These are phyloP conservation scores for Coptodon rendalli DNA, from an alignment of 2,113 vertebrate genomes.

Conservation along the genomic window DNA sequence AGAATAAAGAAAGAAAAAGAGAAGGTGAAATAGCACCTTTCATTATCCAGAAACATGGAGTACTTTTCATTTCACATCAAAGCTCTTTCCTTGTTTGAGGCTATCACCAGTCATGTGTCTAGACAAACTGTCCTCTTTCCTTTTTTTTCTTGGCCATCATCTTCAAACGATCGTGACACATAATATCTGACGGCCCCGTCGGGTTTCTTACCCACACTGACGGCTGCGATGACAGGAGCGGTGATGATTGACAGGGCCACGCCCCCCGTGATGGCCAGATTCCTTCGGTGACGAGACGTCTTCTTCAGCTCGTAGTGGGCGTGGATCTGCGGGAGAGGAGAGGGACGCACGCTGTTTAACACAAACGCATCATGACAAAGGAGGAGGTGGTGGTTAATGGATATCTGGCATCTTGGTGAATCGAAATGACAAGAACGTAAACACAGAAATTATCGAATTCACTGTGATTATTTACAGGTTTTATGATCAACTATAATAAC, in stretches of 20 bases:
- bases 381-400: background rate
- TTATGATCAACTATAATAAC: background rate
- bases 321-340: constrained; percentile 80
- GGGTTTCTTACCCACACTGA: constrained; percentile 87
- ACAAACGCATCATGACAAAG: background rate
- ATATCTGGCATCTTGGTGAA: background rate
- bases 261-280: constrained; percentile 94
- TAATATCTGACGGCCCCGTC: background rate
- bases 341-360: background rate
- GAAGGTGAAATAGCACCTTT: background rate
- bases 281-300: constrained; percentile 89
- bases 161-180: background rate
- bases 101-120: background rate
- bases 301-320: constrained; percentile 95
- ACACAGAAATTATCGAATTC: fast-evolving
- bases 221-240: constrained; percentile 94
- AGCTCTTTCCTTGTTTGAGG: background rate
- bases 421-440: background rate
- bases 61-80: background rate
- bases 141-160: background rate
- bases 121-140: background rate
- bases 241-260: constrained; percentile 94
- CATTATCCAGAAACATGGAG: fast-evolving
- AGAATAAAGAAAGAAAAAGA: background rate
- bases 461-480: background rate